phyloP scores from a whole-genome alignment of 2,888 invertebrate species.

The Masnerella sp. region DNA sequence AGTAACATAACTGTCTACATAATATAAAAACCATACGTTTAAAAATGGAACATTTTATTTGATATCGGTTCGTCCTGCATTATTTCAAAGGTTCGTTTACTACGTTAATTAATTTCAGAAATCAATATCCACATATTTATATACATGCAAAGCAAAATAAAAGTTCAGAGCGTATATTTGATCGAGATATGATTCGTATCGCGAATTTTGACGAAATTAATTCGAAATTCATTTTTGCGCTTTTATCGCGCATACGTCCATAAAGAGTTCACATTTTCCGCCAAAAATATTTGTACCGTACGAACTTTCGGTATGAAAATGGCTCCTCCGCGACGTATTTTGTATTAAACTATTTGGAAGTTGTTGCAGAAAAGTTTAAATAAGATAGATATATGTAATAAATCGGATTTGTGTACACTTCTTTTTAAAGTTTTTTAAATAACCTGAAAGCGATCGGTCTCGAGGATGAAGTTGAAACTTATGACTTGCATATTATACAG shows the following conservation, averaged over 20 bases:
- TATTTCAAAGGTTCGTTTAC: slow-evolving; percentile 13
- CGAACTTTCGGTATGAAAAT: slow-evolving; percentile 27
- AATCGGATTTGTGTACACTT: slow-evolving; percentile 32
- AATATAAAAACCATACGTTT: no score
- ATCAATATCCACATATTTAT: slow-evolving; percentile 4
- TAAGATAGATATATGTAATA: slow-evolving; percentile 35
- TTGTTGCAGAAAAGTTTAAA: slow-evolving; percentile 37
- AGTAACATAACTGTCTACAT: no score
- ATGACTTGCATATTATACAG: slow-evolving; percentile 4
- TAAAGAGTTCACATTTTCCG: slow-evolving; percentile 2
- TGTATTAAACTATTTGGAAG: slow-evolving; percentile 33
- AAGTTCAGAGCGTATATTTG: no score
- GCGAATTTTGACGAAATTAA: slow-evolving; percentile 1
- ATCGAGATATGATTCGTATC: not conserved
- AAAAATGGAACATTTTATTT: slow-evolving; percentile 11
- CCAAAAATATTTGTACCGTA: slow-evolving; percentile 16
- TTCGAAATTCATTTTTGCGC: not conserved
- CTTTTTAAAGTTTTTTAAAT: slow-evolving; percentile 30
- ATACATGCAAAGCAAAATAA: no score
- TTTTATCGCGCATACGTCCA: slow-evolving; percentile 3
- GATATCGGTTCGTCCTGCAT: slow-evolving; percentile 1
- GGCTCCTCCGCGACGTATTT: slow-evolving; percentile 12
- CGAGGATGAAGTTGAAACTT: slow-evolving; percentile 18
- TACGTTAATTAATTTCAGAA: slow-evolving; percentile 17
- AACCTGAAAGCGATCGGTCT: slow-evolving; percentile 28